phyloP scores from a whole-genome alignment of 2,113 vertebrate genomes.

The Galemys pyrenaicus region DNA sequence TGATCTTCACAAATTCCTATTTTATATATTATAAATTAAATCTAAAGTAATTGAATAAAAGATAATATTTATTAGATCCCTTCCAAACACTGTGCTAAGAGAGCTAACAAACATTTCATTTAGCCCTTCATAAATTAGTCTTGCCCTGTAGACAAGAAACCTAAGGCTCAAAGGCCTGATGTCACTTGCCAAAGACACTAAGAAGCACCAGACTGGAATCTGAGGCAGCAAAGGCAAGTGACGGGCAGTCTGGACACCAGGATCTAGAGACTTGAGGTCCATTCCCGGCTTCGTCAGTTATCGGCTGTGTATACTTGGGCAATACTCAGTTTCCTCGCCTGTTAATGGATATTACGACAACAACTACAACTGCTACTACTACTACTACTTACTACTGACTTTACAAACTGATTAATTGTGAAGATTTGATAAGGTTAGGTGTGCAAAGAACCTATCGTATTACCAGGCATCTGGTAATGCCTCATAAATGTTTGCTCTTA shows the following conservation, averaged over 20 bases:
- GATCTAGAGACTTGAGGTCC: neutral
- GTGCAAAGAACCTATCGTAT: neutral
- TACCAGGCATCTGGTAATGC: neutral
- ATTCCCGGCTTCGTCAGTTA: neutral
- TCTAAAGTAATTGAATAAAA: conserved; percentile 37
- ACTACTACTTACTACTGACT: too few relatives aligned
- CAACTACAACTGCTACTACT: too few relatives aligned
- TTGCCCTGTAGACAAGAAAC: neutral
- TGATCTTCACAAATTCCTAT: neutral
- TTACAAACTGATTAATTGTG: neutral
- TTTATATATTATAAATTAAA: neutral
- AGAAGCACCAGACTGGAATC: neutral
- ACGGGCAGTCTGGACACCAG: neutral
- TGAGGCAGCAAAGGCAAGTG: neutral
- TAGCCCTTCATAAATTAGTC: conserved; percentile 14
- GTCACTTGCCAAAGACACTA: neutral
- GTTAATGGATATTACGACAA: neutral
- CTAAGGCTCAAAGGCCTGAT: neutral
- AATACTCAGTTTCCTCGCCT: neutral
- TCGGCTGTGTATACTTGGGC: neutral
- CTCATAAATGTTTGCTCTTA: neutral
- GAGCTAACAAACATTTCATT: conserved; percentile 16
- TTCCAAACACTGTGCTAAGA: conserved; percentile 16
- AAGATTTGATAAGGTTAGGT: neutral
- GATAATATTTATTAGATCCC: neutral